These are phyloP conservation scores for Tanypteryx hageni DNA, from an alignment of 2,888 invertebrate species.

Conservation along the genomic window DNA sequence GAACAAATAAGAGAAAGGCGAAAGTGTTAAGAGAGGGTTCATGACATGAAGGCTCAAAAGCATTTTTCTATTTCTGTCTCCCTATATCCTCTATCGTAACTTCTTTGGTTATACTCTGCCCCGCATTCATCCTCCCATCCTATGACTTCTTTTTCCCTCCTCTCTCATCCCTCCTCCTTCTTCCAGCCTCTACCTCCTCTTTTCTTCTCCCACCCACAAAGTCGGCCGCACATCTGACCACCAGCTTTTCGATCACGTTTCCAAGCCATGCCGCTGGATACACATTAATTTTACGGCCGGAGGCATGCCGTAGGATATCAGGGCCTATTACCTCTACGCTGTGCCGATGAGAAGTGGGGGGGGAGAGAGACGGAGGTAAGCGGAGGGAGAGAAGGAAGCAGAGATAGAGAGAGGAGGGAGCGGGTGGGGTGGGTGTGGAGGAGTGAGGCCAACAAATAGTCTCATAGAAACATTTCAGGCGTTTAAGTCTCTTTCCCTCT, in stretches of 20 bases:
- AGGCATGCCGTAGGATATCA: slow-evolving; percentile 20
- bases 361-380: background rate
- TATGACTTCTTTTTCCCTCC: background rate
- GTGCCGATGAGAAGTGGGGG: background rate
- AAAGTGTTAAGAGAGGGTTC: too few species aligned
- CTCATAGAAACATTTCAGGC: background rate
- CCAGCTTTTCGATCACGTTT: slow-evolving; percentile 39
- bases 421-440: background rate
- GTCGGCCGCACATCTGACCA: slow-evolving; percentile 23
- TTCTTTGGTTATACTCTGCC: background rate
- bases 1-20: too few species aligned
- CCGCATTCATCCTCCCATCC: background rate
- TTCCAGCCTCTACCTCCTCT: background rate
- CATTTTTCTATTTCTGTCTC: background rate
- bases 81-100: background rate
- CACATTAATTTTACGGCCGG: slow-evolving; percentile 10
- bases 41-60: too few species aligned
- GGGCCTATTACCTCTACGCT: slow-evolving; percentile 30
- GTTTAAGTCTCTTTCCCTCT: background rate
- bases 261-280: slow-evolving; percentile 1
- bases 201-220: background rate
- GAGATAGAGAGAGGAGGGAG: background rate
- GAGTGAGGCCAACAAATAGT: background rate
- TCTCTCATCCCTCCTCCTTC: background rate
- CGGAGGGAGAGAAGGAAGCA: too few species aligned